phyloP scores from a whole-genome alignment of 2,113 vertebrate genomes.

The Grallaria varia region DNA sequence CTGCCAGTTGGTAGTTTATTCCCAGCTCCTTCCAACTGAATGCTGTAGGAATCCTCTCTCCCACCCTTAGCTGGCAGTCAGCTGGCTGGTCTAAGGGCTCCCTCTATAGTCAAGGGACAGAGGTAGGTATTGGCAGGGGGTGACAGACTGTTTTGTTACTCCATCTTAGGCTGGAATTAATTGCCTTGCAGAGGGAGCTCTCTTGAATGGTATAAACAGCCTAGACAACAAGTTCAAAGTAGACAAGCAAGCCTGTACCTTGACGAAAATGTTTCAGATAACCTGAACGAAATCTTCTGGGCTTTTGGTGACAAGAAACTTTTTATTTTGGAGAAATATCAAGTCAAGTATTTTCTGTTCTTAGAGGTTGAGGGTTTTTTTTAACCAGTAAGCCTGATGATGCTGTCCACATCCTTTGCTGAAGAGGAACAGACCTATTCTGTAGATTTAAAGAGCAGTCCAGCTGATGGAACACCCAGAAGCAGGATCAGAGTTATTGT shows the following conservation, averaged over 20 bases:
- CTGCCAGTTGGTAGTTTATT: background rate
- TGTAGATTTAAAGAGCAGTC: background rate
- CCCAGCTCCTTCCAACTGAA: background rate
- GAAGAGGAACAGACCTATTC: background rate
- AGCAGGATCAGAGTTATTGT: background rate
- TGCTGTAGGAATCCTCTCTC: background rate
- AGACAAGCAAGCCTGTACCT: background rate
- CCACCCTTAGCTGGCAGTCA: background rate
- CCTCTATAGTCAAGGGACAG: background rate
- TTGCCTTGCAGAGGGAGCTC: background rate
- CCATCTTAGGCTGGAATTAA: background rate
- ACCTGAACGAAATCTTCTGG: background rate
- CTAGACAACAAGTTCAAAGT: background rate
- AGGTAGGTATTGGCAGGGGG: background rate
- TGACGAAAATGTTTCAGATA: background rate
- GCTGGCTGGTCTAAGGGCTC: background rate
- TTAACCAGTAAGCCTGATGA: background rate
- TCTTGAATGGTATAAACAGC: background rate
- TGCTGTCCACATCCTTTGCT: background rate
- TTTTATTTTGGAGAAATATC: background rate
- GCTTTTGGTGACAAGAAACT: background rate
- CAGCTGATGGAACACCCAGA: background rate
- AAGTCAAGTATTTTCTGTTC: background rate
- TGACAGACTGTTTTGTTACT: background rate
- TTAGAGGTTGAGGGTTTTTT: background rate